These are phyloP conservation scores for Aix galericulata DNA, from an alignment of 2,113 vertebrate species.

Conservation along the genomic window DNA sequence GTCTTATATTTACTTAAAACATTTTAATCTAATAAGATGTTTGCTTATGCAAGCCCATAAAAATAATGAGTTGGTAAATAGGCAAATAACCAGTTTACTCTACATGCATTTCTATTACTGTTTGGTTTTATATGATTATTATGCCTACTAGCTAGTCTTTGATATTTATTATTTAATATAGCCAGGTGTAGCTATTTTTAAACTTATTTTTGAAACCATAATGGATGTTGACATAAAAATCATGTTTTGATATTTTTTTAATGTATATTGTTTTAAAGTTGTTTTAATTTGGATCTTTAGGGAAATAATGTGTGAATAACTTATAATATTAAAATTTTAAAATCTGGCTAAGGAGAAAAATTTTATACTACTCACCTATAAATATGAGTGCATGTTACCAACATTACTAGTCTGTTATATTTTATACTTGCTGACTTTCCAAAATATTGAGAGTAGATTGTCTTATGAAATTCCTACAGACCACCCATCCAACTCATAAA, in stretches of 20 bases:
- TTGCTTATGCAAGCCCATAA: background rate
- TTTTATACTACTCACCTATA: background rate
- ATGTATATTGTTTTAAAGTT: background rate
- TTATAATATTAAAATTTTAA: background rate
- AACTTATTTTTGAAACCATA: background rate
- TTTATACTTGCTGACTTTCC: background rate
- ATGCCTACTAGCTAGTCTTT: background rate
- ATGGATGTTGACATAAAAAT: background rate
- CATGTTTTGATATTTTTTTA: background rate
- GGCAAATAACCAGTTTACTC: background rate
- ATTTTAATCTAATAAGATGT: slow-evolving; percentile 27
- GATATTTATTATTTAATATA: background rate
- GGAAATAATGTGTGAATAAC: background rate
- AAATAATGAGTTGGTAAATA: slow-evolving; percentile 26
- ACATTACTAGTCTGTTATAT: background rate
- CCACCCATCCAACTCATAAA: background rate
- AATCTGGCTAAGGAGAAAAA: background rate
- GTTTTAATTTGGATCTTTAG: background rate
- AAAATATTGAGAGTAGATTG: accelerated
- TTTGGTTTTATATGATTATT: background rate
- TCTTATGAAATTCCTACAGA: background rate
- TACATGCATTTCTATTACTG: background rate
- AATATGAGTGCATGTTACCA: background rate
- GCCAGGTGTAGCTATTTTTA: background rate
- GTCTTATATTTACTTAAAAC: background rate